A percentile compares a stretch with the other conserved stretches of the same genome.
Evolutionary conservation across 2,888 invertebrate genomes (phyloP).

Genomic region (Bibio marci): DNA sequence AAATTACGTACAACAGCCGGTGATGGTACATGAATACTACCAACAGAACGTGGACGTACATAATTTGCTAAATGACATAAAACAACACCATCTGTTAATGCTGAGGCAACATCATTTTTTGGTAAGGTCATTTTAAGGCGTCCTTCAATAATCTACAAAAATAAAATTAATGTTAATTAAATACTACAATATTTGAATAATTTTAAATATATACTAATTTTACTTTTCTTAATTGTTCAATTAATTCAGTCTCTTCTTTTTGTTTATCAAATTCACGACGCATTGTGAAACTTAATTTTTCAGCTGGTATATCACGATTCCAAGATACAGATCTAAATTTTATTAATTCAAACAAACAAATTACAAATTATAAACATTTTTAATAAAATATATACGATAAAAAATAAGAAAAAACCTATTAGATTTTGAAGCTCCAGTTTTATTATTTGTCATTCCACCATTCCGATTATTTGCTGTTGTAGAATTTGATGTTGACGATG

Average conservation of each 20-base stretch:
- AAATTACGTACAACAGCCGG: slow-evolving; percentile 60
- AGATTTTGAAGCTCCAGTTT: slow-evolving; percentile 5
- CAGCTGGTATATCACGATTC: slow-evolving; percentile 51
- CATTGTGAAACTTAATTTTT: slow-evolving; percentile 81
- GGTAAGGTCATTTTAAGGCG: slow-evolving; percentile 81
- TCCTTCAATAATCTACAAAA: slow-evolving; percentile 63
- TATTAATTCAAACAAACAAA: neutral
- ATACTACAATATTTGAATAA: neutral
- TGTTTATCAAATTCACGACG: slow-evolving; percentile 81
- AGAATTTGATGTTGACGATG: slow-evolving; percentile 13
- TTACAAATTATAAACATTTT: neutral
- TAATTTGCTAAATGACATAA: slow-evolving; percentile 89
- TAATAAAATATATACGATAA: neutral
- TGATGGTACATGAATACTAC: slow-evolving; percentile 88
- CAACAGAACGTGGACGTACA: slow-evolving; percentile 77
- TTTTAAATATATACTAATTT: slow-evolving; percentile 19
- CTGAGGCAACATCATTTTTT: slow-evolving; percentile 57
- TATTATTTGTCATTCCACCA: slow-evolving; percentile 12
- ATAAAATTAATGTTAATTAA: neutral
- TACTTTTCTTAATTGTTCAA: slow-evolving; percentile 69
- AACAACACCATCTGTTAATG: slow-evolving; percentile 81
- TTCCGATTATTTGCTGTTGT: slow-evolving; percentile 26
- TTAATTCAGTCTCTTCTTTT: slow-evolving; percentile 71
- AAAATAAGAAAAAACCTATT: slow-evolving; percentile 6
- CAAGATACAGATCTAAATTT: slow-evolving; percentile 37